Percentiles rank a stretch among this genome's conserved stretches.
These are phyloP conservation scores for Bradynema listronoti DNA, from an alignment of 1,140 invertebrate genomes.

Conservation along the genomic window DNA sequence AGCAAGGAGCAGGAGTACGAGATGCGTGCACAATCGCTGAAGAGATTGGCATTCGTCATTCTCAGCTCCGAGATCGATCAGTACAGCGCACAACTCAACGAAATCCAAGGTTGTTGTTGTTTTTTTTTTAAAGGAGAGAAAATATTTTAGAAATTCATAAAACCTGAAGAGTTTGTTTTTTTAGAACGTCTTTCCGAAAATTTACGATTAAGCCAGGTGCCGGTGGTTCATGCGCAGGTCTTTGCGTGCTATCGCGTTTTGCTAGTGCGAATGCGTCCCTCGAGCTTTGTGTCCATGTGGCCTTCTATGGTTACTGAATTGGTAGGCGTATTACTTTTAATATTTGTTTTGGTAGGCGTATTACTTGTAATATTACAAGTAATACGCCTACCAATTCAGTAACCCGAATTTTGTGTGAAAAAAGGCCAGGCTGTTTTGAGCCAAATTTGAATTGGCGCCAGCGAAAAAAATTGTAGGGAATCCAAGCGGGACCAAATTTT, in stretches of 20 bases:
- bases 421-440: no score
- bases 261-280: slow-evolving; percentile 75
- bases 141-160: slow-evolving; percentile 2
- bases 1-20: slow-evolving; percentile 84
- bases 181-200: slow-evolving; percentile 79
- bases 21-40: slow-evolving; percentile 74
- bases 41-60: slow-evolving; percentile 80
- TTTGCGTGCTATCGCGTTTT: slow-evolving; percentile 84
- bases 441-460: no score
- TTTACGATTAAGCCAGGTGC: slow-evolving; percentile 72
- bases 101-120: slow-evolving; percentile 73
- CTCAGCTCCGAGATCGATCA: slow-evolving; percentile 85
- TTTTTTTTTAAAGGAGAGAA: background rate
- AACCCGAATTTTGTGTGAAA: no score
- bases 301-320: slow-evolving; percentile 87
- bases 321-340: slow-evolving; percentile 59
- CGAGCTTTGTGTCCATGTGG: slow-evolving; percentile 82
- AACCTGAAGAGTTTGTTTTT: slow-evolving; percentile 28
- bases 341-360: background rate
- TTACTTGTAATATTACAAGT: background rate
- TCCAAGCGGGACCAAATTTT: no score
- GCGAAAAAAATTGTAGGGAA: no score
- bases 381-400: background rate
- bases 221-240: slow-evolving; percentile 77
- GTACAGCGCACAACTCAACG: slow-evolving; percentile 82